Conservation (phyloP, 2,888 invertebrate species). For the Bellardia bayeri region DNA sequence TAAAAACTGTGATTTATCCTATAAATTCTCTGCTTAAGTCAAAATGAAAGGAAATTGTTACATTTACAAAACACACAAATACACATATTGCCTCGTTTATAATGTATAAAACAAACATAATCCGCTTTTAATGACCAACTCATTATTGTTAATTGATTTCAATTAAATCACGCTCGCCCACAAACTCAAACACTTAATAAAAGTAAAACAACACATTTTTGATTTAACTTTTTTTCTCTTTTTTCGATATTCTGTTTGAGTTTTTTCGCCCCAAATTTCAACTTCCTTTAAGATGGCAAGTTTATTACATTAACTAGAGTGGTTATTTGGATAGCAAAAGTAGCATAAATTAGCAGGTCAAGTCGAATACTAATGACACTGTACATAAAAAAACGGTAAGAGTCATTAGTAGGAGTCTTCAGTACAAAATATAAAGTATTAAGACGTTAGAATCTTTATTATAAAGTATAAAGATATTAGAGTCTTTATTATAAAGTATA, state of each 20-base stretch:
- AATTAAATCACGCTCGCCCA: conserved; percentile 82
- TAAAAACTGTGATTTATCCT: conserved; percentile 32
- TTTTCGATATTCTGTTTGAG: not conserved
- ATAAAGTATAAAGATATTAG: too few relatives aligned
- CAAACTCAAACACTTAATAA: conserved; percentile 68
- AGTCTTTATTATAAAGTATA: too few relatives aligned
- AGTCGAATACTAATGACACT: not conserved
- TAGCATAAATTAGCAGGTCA: not conserved
- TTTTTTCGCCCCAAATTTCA: conserved; percentile 5
- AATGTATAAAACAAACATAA: conserved; percentile 72
- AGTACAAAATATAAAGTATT: too few relatives aligned
- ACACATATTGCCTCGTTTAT: conserved; percentile 19
- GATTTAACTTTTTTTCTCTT: conserved; percentile 34
- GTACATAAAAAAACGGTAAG: not conserved
- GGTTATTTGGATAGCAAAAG: not conserved
- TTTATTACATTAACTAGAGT: conserved; percentile 6
- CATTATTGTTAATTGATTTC: conserved; percentile 84
- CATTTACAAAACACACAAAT: not conserved
- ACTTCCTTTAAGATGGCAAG: conserved; percentile 31
- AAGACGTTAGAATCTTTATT: too few relatives aligned
- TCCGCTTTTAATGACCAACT: conserved; percentile 82
- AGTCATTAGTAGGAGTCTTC: too few relatives aligned
- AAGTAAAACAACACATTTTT: conserved; percentile 57
- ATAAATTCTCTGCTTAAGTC: conserved; percentile 23
- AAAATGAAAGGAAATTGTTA: not conserved